phyloP scores from a whole-genome alignment of 2,888 invertebrate genomes.

The Alentia gelatinosa region DNA sequence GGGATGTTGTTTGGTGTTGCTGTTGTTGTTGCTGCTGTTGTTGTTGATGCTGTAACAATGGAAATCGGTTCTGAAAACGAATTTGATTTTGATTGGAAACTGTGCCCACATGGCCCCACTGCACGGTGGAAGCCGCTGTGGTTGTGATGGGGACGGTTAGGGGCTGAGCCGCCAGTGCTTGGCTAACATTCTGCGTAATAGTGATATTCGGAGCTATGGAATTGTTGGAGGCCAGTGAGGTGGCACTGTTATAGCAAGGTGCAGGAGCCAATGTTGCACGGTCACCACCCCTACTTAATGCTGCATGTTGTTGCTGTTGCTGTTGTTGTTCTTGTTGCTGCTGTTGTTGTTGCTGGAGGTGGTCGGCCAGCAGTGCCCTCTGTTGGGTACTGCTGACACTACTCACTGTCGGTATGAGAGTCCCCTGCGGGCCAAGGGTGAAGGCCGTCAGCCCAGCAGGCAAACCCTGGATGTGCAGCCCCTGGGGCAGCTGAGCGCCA shows the following conservation, averaged over 20 bases:
- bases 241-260: background rate
- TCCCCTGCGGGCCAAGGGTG: conserved; percentile 44
- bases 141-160: background rate
- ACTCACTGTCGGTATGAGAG: conserved; percentile 24
- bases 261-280: background rate
- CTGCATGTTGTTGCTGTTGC: no score
- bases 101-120: background rate
- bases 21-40: background rate
- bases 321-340: background rate
- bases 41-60: conserved; percentile 13
- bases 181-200: background rate
- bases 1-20: background rate
- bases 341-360: background rate
- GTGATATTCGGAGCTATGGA: background rate
- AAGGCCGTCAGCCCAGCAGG: conserved; percentile 38
- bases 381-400: background rate
- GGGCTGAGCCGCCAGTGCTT: background rate
- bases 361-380: conserved; percentile 9
- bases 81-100: background rate
- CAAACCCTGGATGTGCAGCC: conserved; percentile 31
- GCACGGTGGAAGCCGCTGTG: background rate
- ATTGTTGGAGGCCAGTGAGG: background rate
- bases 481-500: background rate
- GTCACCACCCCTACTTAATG: background rate
- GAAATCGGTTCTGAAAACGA: background rate